Conservation (phyloP, 2,113 vertebrate genomes). For the Misgurnus anguillicaudatus region DNA sequence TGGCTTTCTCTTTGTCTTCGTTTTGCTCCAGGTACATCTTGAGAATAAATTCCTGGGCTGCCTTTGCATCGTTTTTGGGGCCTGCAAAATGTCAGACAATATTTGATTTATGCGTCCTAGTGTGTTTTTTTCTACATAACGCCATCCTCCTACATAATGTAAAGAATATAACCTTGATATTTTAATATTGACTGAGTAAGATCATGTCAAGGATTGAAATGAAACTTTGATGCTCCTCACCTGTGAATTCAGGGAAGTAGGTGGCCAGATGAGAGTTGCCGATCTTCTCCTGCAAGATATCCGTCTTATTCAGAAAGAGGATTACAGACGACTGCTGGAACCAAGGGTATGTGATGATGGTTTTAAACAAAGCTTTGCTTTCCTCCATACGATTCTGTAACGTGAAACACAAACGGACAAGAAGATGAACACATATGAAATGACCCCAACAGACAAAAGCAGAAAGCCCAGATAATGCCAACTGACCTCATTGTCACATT, state of each 20-base stretch:
- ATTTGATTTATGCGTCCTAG: no score
- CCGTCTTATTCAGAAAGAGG: conserved; percentile 91
- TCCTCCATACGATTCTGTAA: conserved; percentile 80
- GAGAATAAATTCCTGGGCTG: conserved; percentile 86
- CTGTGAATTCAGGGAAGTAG: conserved; percentile 88
- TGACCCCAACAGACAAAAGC: no score
- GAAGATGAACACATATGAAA: background rate
- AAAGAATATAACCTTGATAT: no score
- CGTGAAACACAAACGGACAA: background rate
- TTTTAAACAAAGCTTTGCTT: conserved; percentile 89
- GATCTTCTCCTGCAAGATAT: conserved; percentile 90
- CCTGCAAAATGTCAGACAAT: conserved; percentile 65
- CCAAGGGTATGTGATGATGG: conserved; percentile 89
- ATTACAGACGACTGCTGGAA: conserved; percentile 89
- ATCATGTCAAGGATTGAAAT: no score
- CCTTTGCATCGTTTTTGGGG: conserved; percentile 76
- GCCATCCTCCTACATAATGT: no score
- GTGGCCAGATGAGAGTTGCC: conserved; percentile 80
- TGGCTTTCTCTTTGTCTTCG: conserved; percentile 82
- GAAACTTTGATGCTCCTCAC: conserved; percentile 59
- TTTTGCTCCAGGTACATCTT: conserved; percentile 88
- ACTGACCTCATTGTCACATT: conserved; percentile 95
- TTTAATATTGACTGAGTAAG: no score
- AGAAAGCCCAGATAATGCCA: background rate
- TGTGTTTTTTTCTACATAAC: no score